Base-by-base conservation (phyloP, 1,140 invertebrate genomes). In the Dendroctonus ponderosae region DNA sequence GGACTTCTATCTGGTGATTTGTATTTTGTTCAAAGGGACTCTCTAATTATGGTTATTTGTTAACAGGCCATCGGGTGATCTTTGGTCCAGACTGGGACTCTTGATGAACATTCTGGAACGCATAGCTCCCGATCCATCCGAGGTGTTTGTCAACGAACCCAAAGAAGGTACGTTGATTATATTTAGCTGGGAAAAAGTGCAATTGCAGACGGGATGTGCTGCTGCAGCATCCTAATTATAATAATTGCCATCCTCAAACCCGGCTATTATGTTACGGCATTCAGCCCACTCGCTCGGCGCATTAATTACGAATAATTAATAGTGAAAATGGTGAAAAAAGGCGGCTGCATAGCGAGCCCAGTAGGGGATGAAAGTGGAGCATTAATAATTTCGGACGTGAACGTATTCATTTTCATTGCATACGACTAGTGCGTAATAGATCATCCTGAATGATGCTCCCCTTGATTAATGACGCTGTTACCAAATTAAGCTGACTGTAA, bases 11-110 rank as follows among this genome's bases (percentile, higher is more conserved):
- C 26, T 26, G 26, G 1, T 26, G 26, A 26, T 3, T 26, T 26
- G 26, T 2, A 26, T 26, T 26, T 26, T 26, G 26, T 26, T 26
- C 26, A 26, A 26, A 26, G 26, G 3, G 26, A 3, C 26, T 3
- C 1, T 26, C 26, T 26, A 26, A 26, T 26, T 26, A 3, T 26
- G 26, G 26, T 3, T 26, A 26, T 26, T 26, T 26, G 26, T 26
- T 26, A 26, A 3, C 80, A 93, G 91, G 61, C 85, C 84, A 39
- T 80, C 87, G 53, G 86, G 87, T 65, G 90, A 93, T 79, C 87
- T 89, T 2, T 94, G 91, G 92, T 85, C 82, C 69, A 85, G 87
- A 76, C 78, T 93, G 49, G 91, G 91, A 11, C 85, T 85, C 38
- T 81, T 94, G 66, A 90, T 92, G 75, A 89, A 90, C 74, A 82